A percentile compares a stretch with the other conserved stretches of the same genome.
These are phyloP conservation scores for Catocala fraxini DNA, from an alignment of 2,888 invertebrate genomes.

Conservation along the genomic window DNA sequence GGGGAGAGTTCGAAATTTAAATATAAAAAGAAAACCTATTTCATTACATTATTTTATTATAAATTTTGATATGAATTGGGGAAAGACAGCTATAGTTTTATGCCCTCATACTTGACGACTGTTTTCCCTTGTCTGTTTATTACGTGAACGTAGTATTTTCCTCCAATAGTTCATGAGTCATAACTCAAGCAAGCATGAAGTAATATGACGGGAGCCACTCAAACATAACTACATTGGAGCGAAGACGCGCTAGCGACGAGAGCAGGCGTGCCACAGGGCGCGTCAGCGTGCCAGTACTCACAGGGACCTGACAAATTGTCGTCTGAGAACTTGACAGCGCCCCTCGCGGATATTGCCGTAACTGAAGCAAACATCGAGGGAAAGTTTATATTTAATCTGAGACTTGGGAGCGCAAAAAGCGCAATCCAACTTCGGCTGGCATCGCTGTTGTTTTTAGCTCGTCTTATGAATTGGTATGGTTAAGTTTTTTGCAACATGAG, in stretches of 20 bases:
- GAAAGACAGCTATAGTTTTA: conserved; percentile 23
- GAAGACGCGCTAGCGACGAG: conserved; percentile 35
- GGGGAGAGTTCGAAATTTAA: background rate
- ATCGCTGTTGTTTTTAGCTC: conserved; percentile 56
- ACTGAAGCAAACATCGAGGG: conserved; percentile 55
- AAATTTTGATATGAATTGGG: too few species aligned
- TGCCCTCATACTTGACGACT: background rate
- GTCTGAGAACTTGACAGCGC: conserved; percentile 59
- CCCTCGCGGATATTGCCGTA: conserved; percentile 64
- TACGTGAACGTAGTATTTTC: conserved; percentile 5
- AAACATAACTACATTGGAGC: conserved; percentile 40
- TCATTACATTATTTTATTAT: too few species aligned
- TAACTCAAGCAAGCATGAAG: conserved; percentile 40
- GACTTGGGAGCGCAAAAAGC: conserved; percentile 60
- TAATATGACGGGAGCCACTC: conserved; percentile 44
- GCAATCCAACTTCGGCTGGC: conserved; percentile 57
- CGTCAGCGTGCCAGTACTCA: conserved; percentile 14
- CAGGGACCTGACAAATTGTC: conserved; percentile 62
- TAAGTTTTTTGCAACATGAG: conserved; percentile 17
- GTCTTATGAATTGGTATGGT: conserved; percentile 35
- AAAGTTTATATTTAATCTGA: conserved; percentile 77
- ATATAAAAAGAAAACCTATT: too few species aligned
- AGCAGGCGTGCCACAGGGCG: conserved; percentile 21
- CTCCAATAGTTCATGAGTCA: conserved; percentile 17
- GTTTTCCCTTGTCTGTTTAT: conserved; percentile 6